A percentile compares a stretch with the other conserved stretches of the same genome.
phyloP scores from a whole-genome alignment of 2,113 vertebrate species.

The Psammodynastes pulverulentus region DNA sequence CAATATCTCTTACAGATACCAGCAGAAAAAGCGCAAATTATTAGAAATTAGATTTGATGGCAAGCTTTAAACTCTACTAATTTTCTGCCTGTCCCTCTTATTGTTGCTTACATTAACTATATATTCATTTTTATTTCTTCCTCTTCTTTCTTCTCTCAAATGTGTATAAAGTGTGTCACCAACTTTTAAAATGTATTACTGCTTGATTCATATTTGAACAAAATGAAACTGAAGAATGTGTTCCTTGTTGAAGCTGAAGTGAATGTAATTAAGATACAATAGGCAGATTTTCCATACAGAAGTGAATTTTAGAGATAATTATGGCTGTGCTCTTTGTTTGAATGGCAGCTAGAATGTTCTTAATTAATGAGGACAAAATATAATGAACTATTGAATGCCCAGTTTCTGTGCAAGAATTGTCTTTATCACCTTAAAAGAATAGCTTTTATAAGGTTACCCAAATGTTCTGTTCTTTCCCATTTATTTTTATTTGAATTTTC shows the following conservation, averaged over 20 bases:
- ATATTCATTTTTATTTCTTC: slow-evolving; percentile 8
- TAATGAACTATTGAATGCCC: neutral
- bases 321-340: slow-evolving; percentile 15
- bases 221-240: slow-evolving; percentile 4
- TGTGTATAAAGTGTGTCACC: neutral
- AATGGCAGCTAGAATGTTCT: neutral
- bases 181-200: neutral
- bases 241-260: neutral
- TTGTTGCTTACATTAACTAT: slow-evolving; percentile 15
- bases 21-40: neutral
- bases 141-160: neutral
- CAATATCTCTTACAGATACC: neutral
- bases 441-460: neutral
- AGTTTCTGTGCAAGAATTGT: neutral
- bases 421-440: neutral
- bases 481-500: neutral
- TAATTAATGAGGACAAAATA: slow-evolving; percentile 24
- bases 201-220: slow-evolving; percentile 9
- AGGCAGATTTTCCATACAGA: neutral
- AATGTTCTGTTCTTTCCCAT: neutral
- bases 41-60: neutral
- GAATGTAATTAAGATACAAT: neutral
- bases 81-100: slow-evolving; percentile 17
- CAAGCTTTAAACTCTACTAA: slow-evolving; percentile 31
- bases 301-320: slow-evolving; percentile 24